Percentiles rank a stretch among this genome's conserved stretches.
Evolutionary conservation across 2,797 vertebrate genomes (phyloP).

Genomic region (Hemibagrus guttatus): DNA sequence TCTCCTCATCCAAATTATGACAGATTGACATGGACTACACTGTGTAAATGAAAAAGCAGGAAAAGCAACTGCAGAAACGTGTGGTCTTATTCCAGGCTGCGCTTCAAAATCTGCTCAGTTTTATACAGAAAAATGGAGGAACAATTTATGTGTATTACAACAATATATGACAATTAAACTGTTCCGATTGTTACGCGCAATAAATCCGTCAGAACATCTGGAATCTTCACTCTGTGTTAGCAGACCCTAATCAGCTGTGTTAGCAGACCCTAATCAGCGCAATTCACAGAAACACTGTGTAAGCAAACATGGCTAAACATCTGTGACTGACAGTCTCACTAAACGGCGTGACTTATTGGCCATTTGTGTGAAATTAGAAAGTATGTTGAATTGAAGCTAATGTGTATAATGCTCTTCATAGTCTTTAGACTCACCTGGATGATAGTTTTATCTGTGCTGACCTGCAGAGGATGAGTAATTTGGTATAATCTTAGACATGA

Average conservation of each 20-base stretch:
- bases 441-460: background rate
- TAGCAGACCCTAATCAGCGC: background rate
- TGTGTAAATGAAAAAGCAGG: background rate
- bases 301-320: background rate
- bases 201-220: background rate
- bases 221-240: background rate
- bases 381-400: background rate
- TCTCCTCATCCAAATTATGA: background rate
- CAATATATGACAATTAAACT: background rate
- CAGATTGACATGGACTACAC: background rate
- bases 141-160: no score
- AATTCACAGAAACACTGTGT: background rate
- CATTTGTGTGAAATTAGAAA: background rate
- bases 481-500: background rate
- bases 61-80: background rate
- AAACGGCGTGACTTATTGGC: background rate
- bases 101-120: no score
- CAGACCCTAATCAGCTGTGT: background rate
- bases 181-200: background rate
- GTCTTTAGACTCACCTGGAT: background rate
- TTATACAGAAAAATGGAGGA: no score
- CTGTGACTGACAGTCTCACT: background rate
- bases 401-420: background rate
- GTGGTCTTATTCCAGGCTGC: background rate
- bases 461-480: background rate